Conservation (phyloP, 2,797 vertebrate species). For the Rhinogobio ventralis region DNA sequence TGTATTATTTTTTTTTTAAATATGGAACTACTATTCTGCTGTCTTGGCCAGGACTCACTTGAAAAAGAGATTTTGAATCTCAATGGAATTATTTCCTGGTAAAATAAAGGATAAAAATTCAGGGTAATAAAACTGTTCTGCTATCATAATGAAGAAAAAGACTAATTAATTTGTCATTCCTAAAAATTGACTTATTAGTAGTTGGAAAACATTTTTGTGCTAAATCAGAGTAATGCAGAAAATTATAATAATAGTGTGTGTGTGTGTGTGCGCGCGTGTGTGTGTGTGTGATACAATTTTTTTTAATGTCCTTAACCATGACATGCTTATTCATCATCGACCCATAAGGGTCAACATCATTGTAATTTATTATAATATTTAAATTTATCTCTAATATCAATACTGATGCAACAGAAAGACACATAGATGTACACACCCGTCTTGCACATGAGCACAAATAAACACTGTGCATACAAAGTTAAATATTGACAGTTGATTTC, state of each 20-base stretch:
- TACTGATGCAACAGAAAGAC: slow-evolving; percentile 19
- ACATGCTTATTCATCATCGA: background rate
- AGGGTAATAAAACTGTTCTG: background rate
- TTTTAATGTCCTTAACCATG: background rate
- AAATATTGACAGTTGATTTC: slow-evolving; percentile 76
- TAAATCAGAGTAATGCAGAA: background rate
- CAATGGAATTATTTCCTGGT: no score
- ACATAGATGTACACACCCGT: slow-evolving; percentile 15
- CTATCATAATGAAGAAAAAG: background rate
- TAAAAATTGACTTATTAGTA: background rate
- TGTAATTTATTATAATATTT: background rate
- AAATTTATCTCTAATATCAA: background rate
- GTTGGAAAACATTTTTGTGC: background rate
- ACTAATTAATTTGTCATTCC: no score
- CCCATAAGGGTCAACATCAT: background rate
- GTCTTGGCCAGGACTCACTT: no score
- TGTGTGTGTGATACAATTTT: background rate
- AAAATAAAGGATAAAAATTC: no score
- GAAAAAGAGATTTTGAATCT: no score
- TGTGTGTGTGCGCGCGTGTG: no score
- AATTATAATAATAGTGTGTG: background rate
- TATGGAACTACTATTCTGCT: no score
- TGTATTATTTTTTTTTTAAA: no score
- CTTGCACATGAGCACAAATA: slow-evolving; percentile 10
- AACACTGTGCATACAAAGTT: slow-evolving; percentile 29